phyloP scores from a whole-genome alignment of 1,140 invertebrate species.

The Coptotermes formosanus region DNA sequence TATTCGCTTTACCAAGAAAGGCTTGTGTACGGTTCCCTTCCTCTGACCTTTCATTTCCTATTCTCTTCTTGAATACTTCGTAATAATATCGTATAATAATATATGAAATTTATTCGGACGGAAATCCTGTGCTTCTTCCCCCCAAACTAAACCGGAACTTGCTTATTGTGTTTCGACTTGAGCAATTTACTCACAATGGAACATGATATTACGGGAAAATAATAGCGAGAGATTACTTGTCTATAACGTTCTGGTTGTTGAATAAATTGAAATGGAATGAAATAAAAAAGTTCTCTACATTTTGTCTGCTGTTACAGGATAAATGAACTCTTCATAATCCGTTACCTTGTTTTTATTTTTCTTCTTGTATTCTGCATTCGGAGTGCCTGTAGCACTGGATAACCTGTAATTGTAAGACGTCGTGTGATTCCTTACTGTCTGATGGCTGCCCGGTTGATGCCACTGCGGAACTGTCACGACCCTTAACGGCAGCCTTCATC shows the following conservation, averaged over 20 bases:
- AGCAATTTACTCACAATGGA: slow-evolving; percentile 27
- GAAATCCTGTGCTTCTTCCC: slow-evolving; percentile 28
- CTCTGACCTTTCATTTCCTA: slow-evolving; percentile 5
- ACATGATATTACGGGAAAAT: slow-evolving; percentile 28
- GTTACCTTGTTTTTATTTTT: background rate
- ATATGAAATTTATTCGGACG: slow-evolving; percentile 29
- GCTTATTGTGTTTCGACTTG: slow-evolving; percentile 33
- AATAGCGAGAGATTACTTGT: slow-evolving; percentile 31
- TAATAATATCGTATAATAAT: slow-evolving; percentile 19
- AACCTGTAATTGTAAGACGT: too few species aligned
- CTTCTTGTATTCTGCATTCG: background rate
- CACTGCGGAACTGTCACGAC: too few species aligned
- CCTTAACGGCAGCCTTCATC: too few species aligned
- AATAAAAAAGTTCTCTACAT: background rate
- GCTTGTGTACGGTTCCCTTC: background rate
- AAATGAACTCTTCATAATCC: background rate
- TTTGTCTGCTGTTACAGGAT: background rate
- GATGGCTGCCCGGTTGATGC: too few species aligned
- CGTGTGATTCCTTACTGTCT: too few species aligned
- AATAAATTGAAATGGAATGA: slow-evolving; percentile 30
- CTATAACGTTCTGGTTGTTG: slow-evolving; percentile 23
- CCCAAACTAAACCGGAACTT: slow-evolving; percentile 29
- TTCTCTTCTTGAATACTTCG: background rate
- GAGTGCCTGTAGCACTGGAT: too few species aligned
- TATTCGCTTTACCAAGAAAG: background rate